Evolutionary conservation across 1,140 invertebrate species (phyloP), one percentile per base, ranked within the genome.

Genomic region (Aporrectodea caliginosa): DNA sequence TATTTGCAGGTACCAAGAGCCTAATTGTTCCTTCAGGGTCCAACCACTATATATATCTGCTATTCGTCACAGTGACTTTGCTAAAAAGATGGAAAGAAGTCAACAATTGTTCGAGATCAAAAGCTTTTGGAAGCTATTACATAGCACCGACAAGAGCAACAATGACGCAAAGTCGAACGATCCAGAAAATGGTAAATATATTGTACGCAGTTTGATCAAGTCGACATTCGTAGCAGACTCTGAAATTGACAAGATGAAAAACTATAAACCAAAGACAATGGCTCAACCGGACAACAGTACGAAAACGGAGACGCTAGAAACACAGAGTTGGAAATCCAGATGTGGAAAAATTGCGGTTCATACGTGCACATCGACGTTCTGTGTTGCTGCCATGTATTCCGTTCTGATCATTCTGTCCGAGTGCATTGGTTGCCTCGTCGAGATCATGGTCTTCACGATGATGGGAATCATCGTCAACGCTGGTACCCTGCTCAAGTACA

Each of bases 401-500:
- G 35, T 85, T 1, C 81, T 85, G 0, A 71, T 87, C n/a, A 73
- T 88, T 30, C 79, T 85, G 43, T 83, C 84, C 0, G 87, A 87
- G 77, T 84, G 85, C 30, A 77, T 84, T 16, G 85, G 85, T 22
- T 82, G 85, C 1, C 73, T 87, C 16, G 84, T 88, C 6, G 85
- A 88, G 80, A 83, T 88, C 12, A 73, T 86, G 70, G 83, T 85
- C 2, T 88, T 85, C 78, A 85, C 84, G 0, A 77, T 85, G n/a
- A 86, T 86, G 79, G 85, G 85, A 16, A 79, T 85, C 29, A 84
- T 86, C 35, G 79, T 85, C 12, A 85, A 86, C 76, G 84, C 85
- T 16, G 82, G 82, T 0, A 43, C 79, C 0, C 80, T 80, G 0
- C 74, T 86, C 34, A 82, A 83, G 72, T 85, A 85, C 74, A 32